Base-by-base conservation (phyloP, 2,113 vertebrate species). In the Okapia johnstoni region DNA sequence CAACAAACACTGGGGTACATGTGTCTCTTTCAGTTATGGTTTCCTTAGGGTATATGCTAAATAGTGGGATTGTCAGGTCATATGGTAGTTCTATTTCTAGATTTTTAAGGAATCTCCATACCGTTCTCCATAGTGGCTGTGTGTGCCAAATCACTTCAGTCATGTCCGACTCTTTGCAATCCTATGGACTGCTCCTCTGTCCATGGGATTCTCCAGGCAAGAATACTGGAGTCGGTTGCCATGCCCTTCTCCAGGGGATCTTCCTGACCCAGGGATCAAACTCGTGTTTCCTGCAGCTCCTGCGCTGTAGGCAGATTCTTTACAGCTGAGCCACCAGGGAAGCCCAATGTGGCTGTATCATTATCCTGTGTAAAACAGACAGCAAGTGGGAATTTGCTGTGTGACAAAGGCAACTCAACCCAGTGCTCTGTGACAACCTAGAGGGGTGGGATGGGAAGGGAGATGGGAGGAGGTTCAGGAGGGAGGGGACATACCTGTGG, bases 361-460 rank as follows among this genome's bases (percentile, higher is more conserved):
- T 26, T 14, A 26, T 36, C 36, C 11, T 26, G 3, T 43, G 70
- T 26, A 43, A 43, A 40, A 43, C 0, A 14, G 70, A 43, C 0
- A 76, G 11, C 70, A 43, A 43, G 70, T 43, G 70, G 23, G 23
- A 12, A 76, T 2, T 7, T 13, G 36, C 70, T 43, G 36, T 40
- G 21, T 26, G 40, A 76, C 70, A 13, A 40, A 26, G 23, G 23
- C 5, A 43, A 26, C 36, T 43, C 70, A 25, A 2, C 23, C 3
- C 36, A 43, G 70, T 2, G 70, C 11, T 43, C 70, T 73, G 36
- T 73, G 36, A 76, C 70, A 43, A 7, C 21, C 70, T 40, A 14
- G 40, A 43, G 23, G 21, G 23, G 21, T 43, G 70, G 12, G 40
- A 23, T 43, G 70, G 40, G 70, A 14, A 43, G 26, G 40, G 36